Evolutionary conservation across 2,888 invertebrate genomes (phyloP).

Genomic region (Podotricha telesiphe): DNA sequence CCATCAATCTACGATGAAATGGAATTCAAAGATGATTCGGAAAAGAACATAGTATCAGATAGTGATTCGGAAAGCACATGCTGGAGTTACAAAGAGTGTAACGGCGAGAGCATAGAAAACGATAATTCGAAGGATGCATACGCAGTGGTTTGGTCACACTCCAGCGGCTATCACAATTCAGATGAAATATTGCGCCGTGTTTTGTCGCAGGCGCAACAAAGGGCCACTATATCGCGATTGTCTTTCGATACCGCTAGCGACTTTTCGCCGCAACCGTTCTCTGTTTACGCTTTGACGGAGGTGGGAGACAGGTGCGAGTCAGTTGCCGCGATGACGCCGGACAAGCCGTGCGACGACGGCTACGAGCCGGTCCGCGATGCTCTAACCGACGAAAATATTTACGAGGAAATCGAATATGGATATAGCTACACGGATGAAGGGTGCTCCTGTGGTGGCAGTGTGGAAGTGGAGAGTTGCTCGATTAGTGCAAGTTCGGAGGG

Average conservation of each 20-base stretch:
- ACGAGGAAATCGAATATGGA: constrained; percentile 77
- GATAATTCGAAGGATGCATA: constrained; percentile 61
- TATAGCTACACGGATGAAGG: constrained; percentile 75
- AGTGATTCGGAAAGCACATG: constrained; percentile 76
- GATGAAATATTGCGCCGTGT: constrained; percentile 69
- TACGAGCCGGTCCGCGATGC: constrained; percentile 78
- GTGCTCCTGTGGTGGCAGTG: constrained; percentile 76
- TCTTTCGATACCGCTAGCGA: constrained; percentile 73
- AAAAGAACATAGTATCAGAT: constrained; percentile 53
- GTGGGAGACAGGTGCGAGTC: constrained; percentile 78
- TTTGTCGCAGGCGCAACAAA: constrained; percentile 62
- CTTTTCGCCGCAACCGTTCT: constrained; percentile 64
- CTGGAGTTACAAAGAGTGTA: constrained; percentile 79
- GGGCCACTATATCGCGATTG: constrained; percentile 69
- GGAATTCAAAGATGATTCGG: constrained; percentile 49
- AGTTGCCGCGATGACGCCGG: constrained; percentile 76
- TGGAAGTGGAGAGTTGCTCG: constrained; percentile 76
- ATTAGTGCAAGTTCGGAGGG: constrained; percentile 76
- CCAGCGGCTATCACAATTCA: constrained; percentile 76
- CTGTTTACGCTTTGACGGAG: constrained; percentile 72
- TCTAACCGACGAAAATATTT: constrained; percentile 75
- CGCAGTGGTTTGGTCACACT: constrained; percentile 75
- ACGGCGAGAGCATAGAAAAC: constrained; percentile 60
- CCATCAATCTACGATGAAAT: constrained; percentile 59
- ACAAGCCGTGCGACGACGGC: constrained; percentile 73